phyloP scores from a whole-genome alignment of 2,797 vertebrate genomes.

The Antrozous pallidus region DNA sequence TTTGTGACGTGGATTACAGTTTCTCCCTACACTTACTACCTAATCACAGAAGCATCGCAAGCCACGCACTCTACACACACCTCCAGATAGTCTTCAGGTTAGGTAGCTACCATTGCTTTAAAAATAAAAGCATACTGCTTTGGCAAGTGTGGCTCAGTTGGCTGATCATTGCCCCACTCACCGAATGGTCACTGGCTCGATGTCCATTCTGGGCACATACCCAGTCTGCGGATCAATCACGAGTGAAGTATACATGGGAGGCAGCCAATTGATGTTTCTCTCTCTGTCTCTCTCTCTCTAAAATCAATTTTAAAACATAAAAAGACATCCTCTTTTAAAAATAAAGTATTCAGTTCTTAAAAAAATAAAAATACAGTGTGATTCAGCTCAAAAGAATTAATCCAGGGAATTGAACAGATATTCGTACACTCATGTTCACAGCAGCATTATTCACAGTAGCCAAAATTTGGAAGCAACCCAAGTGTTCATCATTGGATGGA shows the following conservation, averaged over 20 bases:
- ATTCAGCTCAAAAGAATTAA: neutral
- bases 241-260: neutral
- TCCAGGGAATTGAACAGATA: neutral
- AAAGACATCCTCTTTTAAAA: neutral
- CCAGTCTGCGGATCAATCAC: neutral
- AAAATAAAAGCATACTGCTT: neutral
- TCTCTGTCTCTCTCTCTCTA: neutral
- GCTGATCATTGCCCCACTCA: neutral
- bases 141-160: neutral
- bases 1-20: neutral
- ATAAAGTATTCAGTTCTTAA: neutral
- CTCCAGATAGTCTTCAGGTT: neutral
- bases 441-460: neutral
- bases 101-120: neutral
- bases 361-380: neutral
- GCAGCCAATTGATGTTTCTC: neutral
- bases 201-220: neutral
- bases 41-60: neutral
- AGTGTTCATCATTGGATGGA: rapidly evolving
- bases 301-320: neutral
- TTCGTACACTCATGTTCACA: rapidly evolving
- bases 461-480: neutral
- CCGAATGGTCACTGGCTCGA: neutral
- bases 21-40: neutral
- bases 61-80: neutral